Evolutionary conservation across 2,113 vertebrate genomes (phyloP).

Genomic region (Pao palembangensis): DNA sequence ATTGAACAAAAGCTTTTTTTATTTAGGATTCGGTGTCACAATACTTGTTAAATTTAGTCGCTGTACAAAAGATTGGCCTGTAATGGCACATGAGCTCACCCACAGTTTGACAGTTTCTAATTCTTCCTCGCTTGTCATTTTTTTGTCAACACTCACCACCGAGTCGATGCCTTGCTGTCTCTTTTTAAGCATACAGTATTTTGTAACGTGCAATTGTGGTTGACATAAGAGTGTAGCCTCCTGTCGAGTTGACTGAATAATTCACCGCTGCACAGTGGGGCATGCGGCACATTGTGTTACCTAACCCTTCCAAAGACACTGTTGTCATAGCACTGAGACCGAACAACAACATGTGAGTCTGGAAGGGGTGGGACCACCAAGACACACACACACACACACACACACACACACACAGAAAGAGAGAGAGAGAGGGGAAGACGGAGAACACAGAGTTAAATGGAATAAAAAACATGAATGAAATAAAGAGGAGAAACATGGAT

Average conservation of each 20-base stretch:
- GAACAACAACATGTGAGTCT: conserved; percentile 33
- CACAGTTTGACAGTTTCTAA: not conserved
- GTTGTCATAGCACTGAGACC: conserved; percentile 26
- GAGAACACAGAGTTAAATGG: conserved; percentile 35
- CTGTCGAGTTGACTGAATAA: conserved; percentile 53
- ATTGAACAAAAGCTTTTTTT: no score
- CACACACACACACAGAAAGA: no score
- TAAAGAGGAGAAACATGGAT: conserved; percentile 13
- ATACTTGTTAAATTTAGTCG: no score
- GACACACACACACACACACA: conserved; percentile 1
- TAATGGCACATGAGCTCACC: not conserved
- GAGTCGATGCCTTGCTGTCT: conserved; percentile 18
- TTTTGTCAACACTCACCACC: not conserved
- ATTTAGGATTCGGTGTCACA: no score
- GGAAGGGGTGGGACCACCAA: conserved; percentile 8
- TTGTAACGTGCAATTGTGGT: conserved; percentile 38
- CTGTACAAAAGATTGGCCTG: no score
- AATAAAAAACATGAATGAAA: conserved; percentile 37
- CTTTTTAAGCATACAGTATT: conserved; percentile 5
- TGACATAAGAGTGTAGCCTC: conserved; percentile 41
- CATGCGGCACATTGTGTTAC: conserved; percentile 48
- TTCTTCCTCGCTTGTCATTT: not conserved
- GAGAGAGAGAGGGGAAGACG: conserved; percentile 11
- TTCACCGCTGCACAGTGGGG: conserved; percentile 43
- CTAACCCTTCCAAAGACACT: conserved; percentile 38